Base-by-base conservation (phyloP, 2,888 invertebrate species). In the Zootermopsis nevadensis region DNA sequence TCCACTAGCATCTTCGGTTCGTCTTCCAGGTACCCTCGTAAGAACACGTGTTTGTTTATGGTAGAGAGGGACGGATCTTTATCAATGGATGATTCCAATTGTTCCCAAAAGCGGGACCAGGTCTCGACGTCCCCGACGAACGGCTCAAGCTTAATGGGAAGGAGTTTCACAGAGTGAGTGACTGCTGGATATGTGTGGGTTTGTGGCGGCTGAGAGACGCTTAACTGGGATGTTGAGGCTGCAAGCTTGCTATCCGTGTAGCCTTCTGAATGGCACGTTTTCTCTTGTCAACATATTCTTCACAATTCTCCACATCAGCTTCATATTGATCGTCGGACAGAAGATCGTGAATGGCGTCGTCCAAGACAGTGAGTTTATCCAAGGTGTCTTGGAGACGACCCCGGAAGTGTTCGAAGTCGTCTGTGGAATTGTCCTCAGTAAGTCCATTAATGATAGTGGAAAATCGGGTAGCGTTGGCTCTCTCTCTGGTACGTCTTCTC, bases 1-100 rank as follows among this genome's bases (percentile, higher is more conserved):
- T 67, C 67, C 19, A 80, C 67, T 80, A 80, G 31, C 27, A 33
- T n/a, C 38, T 80, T 80, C 24, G 35, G 67, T 60, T 80, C 80
- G 4, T 38, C 80, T 66, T 67, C 66, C 12, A 80, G 33, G 27
- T 76, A 76, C 19, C 42, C 76, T n/a, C 38, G 22, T 22, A 76
- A 38, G 38, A 38, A 66, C 6, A 80, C 80, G 10, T 80, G 67
- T n/a, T 67, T 80, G 38, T 80, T 66, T 30, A 80, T 80, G 30
- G 66, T 67, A 66, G 66, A 80, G 66, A 35, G 38, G 33, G 67
- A 66, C 27, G 53, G 66, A 24, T 80, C 35, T 24, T 66, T 80
- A 19, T 38, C 38, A 10, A 80, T 35, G 22, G 53, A 60, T 24
- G 66, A 67, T 53, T 79, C 77, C 15, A 79, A 79, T 30, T 55